Percentiles rank a stretch among this genome's conserved stretches.
phyloP scores from a whole-genome alignment of 2,888 invertebrate genomes.

The Spialia ferax region DNA sequence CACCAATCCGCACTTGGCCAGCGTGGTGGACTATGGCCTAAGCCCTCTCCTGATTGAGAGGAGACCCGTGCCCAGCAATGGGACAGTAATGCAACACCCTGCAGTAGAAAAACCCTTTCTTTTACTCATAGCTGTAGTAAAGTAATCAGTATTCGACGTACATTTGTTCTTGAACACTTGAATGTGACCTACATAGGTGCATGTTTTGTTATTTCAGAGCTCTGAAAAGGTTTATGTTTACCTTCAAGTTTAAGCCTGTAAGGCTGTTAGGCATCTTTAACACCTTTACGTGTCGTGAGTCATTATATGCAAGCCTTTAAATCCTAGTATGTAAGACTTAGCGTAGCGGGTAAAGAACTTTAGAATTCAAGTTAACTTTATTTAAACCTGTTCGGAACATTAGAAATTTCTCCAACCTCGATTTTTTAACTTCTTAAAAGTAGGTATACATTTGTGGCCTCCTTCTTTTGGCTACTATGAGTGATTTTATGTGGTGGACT shows the following conservation, averaged over 20 bases:
- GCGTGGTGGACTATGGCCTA: too few relatives aligned
- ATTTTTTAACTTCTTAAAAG: too few relatives aligned
- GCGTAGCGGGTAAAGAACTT: neutral
- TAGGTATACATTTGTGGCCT: too few relatives aligned
- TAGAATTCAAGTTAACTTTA: neutral
- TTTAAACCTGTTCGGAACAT: too few relatives aligned
- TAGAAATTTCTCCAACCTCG: too few relatives aligned
- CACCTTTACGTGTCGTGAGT: constrained; percentile 22
- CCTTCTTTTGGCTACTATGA: too few relatives aligned
- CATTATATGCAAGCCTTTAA: constrained; percentile 13
- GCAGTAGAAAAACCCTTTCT: neutral
- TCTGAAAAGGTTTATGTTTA: constrained; percentile 28
- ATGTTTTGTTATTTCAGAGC: constrained; percentile 29
- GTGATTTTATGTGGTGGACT: too few relatives aligned
- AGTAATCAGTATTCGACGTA: neutral
- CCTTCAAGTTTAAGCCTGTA: neutral
- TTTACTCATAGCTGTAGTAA: neutral
- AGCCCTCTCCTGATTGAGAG: too few relatives aligned
- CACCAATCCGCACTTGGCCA: too few relatives aligned
- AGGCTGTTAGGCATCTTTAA: constrained; percentile 32
- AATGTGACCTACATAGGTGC: constrained; percentile 25
- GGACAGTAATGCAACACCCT: too few relatives aligned
- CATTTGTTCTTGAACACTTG: neutral
- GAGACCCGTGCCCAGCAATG: too few relatives aligned
- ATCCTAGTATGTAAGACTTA: neutral